Conservation (phyloP, 2,797 vertebrate genomes). For the Benthosema pterotum region DNA sequence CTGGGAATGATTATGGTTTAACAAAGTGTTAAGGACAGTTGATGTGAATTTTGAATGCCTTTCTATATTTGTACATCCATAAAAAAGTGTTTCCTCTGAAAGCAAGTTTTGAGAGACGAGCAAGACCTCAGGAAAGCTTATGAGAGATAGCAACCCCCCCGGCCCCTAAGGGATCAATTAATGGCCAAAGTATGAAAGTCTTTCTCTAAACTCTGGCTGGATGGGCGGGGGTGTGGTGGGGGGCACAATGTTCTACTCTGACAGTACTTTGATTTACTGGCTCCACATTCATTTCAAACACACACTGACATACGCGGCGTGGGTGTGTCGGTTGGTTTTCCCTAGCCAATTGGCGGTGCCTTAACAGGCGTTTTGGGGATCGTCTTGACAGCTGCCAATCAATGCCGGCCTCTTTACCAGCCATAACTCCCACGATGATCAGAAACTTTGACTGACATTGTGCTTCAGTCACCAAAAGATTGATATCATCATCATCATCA, state of each 20-base stretch:
- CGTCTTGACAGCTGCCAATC: conserved; percentile 49
- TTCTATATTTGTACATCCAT: too few relatives aligned
- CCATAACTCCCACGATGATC: conserved; percentile 44
- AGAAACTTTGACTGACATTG: conserved; percentile 46
- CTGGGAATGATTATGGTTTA: too few relatives aligned
- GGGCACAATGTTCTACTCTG: not conserved
- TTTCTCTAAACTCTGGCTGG: conserved; percentile 26
- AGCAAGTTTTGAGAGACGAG: not conserved
- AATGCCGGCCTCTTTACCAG: conserved; percentile 53
- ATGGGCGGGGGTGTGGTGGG: too few relatives aligned
- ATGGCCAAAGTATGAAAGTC: conserved; percentile 41
- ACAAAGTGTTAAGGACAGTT: too few relatives aligned
- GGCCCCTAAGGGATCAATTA: conserved; percentile 48
- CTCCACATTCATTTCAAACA: not conserved
- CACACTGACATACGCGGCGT: conserved; percentile 2
- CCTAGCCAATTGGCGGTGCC: conserved; percentile 21
- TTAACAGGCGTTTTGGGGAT: conserved; percentile 25
- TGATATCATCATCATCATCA: not conserved
- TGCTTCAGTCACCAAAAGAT: conserved; percentile 36
- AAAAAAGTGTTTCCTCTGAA: too few relatives aligned
- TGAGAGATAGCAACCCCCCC: not conserved
- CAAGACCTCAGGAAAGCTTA: conserved; percentile 23
- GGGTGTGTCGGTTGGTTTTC: conserved; percentile 12
- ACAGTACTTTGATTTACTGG: conserved; percentile 14
- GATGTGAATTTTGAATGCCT: too few relatives aligned